Percentiles rank a stretch among this genome's conserved stretches.
These are phyloP conservation scores for Grallaria varia DNA, from an alignment of 2,113 vertebrate genomes.

Conservation along the genomic window DNA sequence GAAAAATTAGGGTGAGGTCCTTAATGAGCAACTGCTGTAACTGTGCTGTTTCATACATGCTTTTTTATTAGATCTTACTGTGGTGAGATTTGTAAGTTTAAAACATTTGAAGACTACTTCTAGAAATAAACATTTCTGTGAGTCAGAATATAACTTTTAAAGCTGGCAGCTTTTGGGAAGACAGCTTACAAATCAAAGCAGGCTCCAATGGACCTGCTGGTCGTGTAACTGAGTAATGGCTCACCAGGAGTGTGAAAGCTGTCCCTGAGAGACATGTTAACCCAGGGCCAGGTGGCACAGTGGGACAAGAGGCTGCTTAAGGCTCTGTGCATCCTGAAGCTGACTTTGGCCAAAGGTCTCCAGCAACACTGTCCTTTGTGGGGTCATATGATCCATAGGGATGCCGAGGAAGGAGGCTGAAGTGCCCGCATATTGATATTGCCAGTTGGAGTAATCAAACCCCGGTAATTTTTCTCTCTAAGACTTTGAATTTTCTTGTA, in stretches of 20 bases:
- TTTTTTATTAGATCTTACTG: neutral
- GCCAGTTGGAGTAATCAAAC: neutral
- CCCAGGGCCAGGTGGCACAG: neutral
- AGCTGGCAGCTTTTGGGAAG: neutral
- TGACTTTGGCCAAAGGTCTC: neutral
- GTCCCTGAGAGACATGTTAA: neutral
- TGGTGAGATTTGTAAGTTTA: neutral
- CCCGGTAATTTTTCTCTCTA: neutral
- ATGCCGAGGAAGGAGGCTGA: neutral
- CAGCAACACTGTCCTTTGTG: neutral
- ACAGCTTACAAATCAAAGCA: neutral
- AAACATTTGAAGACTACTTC: neutral
- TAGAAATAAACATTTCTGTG: neutral
- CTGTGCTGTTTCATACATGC: neutral
- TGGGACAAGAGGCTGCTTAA: neutral
- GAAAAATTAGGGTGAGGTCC: neutral
- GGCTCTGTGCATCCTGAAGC: neutral
- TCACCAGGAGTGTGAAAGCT: neutral
- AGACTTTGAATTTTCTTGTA: neutral
- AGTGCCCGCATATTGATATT: neutral
- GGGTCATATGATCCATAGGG: neutral
- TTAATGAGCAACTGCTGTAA: neutral
- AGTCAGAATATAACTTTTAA: neutral
- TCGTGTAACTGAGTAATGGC: neutral
- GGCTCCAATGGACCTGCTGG: neutral